Evolutionary conservation across 2,113 vertebrate species (phyloP).

Genomic region (Benitochromis conjunctus): DNA sequence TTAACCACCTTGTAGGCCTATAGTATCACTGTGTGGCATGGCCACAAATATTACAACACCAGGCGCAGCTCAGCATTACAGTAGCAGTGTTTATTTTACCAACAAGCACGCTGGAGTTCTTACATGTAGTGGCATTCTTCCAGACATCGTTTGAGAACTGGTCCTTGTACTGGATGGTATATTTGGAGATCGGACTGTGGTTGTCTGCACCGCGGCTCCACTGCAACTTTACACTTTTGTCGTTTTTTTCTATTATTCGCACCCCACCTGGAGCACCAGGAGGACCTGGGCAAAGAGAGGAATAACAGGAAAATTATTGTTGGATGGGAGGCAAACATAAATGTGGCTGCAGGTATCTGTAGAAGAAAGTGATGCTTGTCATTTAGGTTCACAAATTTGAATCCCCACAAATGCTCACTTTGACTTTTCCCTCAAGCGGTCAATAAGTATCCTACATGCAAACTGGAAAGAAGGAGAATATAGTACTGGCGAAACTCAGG

Average conservation of each 20-base stretch:
- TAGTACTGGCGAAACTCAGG: not conserved
- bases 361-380: not conserved
- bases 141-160: constrained; percentile 78
- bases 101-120: constrained; percentile 12
- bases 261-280: constrained; percentile 94
- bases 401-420: not conserved
- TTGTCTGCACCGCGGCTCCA: constrained; percentile 97
- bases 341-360: not conserved
- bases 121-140: constrained; percentile 90
- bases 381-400: not conserved
- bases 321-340: not conserved
- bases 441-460: not conserved
- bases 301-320: not conserved
- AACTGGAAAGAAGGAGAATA: not conserved
- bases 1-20: not conserved
- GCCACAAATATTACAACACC: constrained; percentile 1
- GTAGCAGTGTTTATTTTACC: constrained; percentile 26
- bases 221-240: constrained; percentile 80
- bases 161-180: constrained; percentile 85
- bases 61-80: not conserved
- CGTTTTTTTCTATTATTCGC: constrained; percentile 79
- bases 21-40: not conserved
- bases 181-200: constrained; percentile 95
- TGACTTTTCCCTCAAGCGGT: not conserved
- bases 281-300: constrained; percentile 74